Base-by-base conservation (phyloP, 1,140 invertebrate genomes). In the Dendroctonus ponderosae region DNA sequence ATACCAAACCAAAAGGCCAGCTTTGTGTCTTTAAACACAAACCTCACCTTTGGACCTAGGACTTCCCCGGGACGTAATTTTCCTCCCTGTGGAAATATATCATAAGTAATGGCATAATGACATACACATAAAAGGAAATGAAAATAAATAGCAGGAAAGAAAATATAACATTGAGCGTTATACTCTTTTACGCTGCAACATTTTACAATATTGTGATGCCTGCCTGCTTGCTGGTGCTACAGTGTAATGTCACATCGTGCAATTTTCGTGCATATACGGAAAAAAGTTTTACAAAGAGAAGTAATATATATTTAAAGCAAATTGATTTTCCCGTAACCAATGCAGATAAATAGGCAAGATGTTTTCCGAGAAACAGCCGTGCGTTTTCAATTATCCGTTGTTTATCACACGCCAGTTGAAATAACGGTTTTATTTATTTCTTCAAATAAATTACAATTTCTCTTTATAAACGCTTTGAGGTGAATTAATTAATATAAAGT, bases 61-160 rank as follows among this genome's bases (percentile, higher is more conserved):
- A 90, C 85, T 82, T 91, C 88, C 82, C 88, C 89, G 78, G 88
- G 89, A 79, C 89, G 88, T 82, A 90, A 87, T 82, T 84, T 87
- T 83, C 77, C 77, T 74, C 74, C 77, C 77, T 79, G 76, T 70
- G 63, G 73, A 64, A 72, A 65, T 53, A 66, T 48, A 48, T 65
- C 37, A 65, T 38, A 54, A 40, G 49, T 51, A 46, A n/a, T 50
- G 12, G 39, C 7, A 37, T 39, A 62, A 53, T 60, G 15, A 52
- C 40, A 38, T 62, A 14, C 37, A 51, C 26, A 43, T 58, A 58
- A 38, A 54, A 37, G 14, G 42, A 54, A 52, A n/a, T 44, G 37
- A 54, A 12, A 26, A 51, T 54, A 54, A 63, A 26, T 52, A 62
- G 43, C 39, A 51, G 40, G 43, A 52, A 40, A 40, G 15, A 52